Percentiles rank a stretch among this genome's conserved stretches.
These are phyloP conservation scores for Embidobia sp. DNA, from an alignment of 2,888 invertebrate species.

Conservation along the genomic window DNA sequence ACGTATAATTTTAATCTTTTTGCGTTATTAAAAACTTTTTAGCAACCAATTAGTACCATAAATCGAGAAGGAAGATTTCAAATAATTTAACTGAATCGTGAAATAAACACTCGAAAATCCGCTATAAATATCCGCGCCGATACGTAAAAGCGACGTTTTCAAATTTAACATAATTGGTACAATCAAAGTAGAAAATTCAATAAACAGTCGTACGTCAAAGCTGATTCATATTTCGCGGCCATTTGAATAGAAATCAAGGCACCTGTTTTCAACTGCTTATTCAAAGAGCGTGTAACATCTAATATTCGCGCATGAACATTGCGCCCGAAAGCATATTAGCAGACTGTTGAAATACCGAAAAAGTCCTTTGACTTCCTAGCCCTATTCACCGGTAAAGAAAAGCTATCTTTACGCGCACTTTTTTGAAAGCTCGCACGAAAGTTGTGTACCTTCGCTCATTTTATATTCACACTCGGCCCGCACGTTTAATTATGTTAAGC, in stretches of 20 bases:
- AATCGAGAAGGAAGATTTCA: too few relatives aligned
- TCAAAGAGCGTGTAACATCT: slow-evolving; percentile 38
- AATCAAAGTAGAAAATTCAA: slow-evolving; percentile 31
- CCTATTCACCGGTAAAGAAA: slow-evolving; percentile 45
- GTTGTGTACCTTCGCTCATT: slow-evolving; percentile 50
- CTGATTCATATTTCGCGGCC: background rate
- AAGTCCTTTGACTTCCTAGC: slow-evolving; percentile 53
- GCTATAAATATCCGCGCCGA: too few relatives aligned
- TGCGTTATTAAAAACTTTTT: too few relatives aligned
- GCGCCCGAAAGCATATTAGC: slow-evolving; percentile 44
- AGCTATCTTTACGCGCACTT: slow-evolving; percentile 39
- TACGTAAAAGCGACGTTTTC: too few relatives aligned
- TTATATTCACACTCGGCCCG: slow-evolving; percentile 40
- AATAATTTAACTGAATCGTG: too few relatives aligned
- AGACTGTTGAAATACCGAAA: slow-evolving; percentile 52
- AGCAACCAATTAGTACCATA: too few relatives aligned
- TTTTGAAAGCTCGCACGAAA: slow-evolving; percentile 35
- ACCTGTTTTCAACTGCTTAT: slow-evolving; percentile 27
- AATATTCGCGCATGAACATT: slow-evolving; percentile 44
- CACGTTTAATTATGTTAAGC: slow-evolving; percentile 48
- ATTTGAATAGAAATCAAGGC: slow-evolving; percentile 41
- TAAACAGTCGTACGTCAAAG: slow-evolving; percentile 40
- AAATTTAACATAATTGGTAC: slow-evolving; percentile 1
- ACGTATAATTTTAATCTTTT: too few relatives aligned
- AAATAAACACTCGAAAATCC: too few relatives aligned